These are phyloP conservation scores for Drosophila kepulauana DNA, from an alignment of 1,140 invertebrate genomes.

Conservation along the genomic window DNA sequence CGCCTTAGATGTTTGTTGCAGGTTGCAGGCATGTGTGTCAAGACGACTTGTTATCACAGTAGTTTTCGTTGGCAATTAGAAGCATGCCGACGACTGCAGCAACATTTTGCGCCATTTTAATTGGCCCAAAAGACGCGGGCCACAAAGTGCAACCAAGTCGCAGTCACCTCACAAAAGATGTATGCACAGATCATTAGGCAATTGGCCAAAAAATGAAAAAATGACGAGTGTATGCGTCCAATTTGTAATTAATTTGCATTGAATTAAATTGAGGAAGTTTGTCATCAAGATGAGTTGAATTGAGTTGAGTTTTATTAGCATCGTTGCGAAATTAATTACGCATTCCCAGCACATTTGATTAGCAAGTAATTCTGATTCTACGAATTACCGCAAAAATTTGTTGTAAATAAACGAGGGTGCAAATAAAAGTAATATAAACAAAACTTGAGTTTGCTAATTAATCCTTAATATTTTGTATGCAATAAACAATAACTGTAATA, in stretches of 20 bases:
- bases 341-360: slow-evolving; percentile 12
- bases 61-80: slow-evolving; percentile 71
- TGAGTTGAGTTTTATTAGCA: slow-evolving; percentile 5
- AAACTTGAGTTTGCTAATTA: too few species aligned
- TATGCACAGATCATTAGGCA: slow-evolving; percentile 67
- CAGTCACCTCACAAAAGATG: slow-evolving; percentile 1
- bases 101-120: slow-evolving; percentile 63
- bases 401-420: background rate
- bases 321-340: background rate
- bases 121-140: slow-evolving; percentile 39
- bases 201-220: slow-evolving; percentile 47
- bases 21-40: slow-evolving; percentile 28
- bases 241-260: slow-evolving; percentile 16
- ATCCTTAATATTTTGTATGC: too few species aligned
- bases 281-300: background rate
- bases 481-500: too few species aligned
- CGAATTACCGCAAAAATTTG: slow-evolving; percentile 13
- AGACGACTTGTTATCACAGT: slow-evolving; percentile 22
- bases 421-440: background rate
- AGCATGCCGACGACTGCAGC: slow-evolving; percentile 16
- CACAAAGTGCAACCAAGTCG: slow-evolving; percentile 10
- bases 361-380: slow-evolving; percentile 19
- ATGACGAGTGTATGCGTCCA: background rate
- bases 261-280: slow-evolving; percentile 19
- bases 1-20: slow-evolving; percentile 2